A percentile compares a stretch with the other conserved stretches of the same genome.
Evolutionary conservation across 2,113 vertebrate species (phyloP).

Genomic region (Ginglymostoma cirratum): DNA sequence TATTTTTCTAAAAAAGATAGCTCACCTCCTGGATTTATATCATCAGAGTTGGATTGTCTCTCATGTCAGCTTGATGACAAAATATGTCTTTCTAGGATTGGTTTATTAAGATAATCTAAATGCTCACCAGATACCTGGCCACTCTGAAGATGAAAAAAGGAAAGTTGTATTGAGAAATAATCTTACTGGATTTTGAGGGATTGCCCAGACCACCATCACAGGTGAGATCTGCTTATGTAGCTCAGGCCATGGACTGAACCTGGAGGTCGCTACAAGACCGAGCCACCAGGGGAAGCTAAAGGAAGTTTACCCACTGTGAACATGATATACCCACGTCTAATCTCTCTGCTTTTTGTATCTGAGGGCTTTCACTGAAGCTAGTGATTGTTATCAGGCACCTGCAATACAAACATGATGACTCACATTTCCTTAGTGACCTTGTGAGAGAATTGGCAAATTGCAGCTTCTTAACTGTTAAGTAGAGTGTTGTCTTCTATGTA

Average conservation of each 20-base stretch:
- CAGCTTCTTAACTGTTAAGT: neutral
- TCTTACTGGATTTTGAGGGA: neutral
- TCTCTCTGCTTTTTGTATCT: neutral
- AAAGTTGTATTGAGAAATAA: neutral
- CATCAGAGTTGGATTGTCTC: neutral
- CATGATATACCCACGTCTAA: neutral
- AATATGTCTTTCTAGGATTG: neutral
- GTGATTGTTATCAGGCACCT: neutral
- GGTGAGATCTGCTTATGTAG: neutral
- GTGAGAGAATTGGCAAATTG: neutral
- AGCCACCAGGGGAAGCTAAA: neutral
- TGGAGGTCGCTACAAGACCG: neutral
- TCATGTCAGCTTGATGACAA: neutral
- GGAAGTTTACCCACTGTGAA: neutral
- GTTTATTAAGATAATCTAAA: neutral
- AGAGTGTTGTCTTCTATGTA: neutral
- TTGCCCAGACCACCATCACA: neutral
- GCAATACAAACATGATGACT: neutral
- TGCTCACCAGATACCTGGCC: neutral
- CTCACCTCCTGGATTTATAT: neutral
- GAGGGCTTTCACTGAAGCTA: conserved; percentile 15
- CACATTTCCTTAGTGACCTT: neutral
- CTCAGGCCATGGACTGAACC: neutral
- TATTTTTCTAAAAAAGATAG: neutral
- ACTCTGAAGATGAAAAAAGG: neutral